Evolutionary conservation across 2,888 invertebrate genomes (phyloP), one percentile per base, ranked within the genome.

Genomic region (Melinopterus prodromus): DNA sequence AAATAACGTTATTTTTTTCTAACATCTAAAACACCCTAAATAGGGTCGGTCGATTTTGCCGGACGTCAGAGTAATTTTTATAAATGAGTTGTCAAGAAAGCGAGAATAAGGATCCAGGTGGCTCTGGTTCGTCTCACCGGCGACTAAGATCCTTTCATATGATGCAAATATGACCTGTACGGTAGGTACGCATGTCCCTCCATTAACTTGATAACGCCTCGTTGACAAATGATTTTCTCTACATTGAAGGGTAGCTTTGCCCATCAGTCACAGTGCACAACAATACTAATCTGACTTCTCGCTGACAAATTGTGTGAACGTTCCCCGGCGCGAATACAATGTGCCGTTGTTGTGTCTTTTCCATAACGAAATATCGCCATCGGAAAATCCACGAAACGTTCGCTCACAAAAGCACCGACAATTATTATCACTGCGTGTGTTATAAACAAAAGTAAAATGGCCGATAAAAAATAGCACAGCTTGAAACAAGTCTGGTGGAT

Each of bases 81-180:
- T 80, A 80, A 80, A 80, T 80, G 79, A 80, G 79, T 74, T 77
- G 79, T 80, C 79, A 80, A 77, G 35, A 74, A 16, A 26, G 71
- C 14, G 14, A 15, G 71, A 26, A 16, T 14, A n/a, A 7, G 37
- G 36, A 37, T 74, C 74, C 74, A 74, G 74, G 74, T 74, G 74
- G 26, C 9, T 74, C 36, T n/a, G 35, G 26, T 16, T 71, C 15
- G 16, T 71, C 35, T 71, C 16, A 26, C 16, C 71, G n/a, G 26
- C 69, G 14, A 69, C 1, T 69, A n/a, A 26, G 16, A 36, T 74
- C 35, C 74, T 74, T 74, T 35, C 37, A 36, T 36, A 74, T 74
- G 36, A 74, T 74, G 74, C 74, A 35, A 74, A 74, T 74, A 37
- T 74, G 35, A n/a, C 74, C 74, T 74, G 35, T 35, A n/a, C 74